phyloP scores from a whole-genome alignment of 2,113 vertebrate species.

The Xenus cinereus region DNA sequence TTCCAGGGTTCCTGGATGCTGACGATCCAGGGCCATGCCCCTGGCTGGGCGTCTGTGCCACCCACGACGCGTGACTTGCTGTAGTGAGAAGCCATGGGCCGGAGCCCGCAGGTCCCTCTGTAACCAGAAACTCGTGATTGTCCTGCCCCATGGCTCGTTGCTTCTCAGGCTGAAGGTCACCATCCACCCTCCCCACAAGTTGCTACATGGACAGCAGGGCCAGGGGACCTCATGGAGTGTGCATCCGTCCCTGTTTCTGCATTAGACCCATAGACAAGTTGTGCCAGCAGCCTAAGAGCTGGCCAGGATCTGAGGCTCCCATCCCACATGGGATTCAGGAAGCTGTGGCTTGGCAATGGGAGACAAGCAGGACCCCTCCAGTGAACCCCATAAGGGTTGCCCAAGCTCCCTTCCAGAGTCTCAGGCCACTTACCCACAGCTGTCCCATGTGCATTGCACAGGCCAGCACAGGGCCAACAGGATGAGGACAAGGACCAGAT shows the following conservation, averaged over 20 bases:
- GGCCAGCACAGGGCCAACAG: no score
- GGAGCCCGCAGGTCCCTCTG: not conserved
- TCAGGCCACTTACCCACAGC: no score
- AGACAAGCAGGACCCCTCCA: no score
- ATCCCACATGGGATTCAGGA: no score
- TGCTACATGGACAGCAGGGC: not conserved
- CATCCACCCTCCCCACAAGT: not conserved
- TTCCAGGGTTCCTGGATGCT: not conserved
- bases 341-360: no score
- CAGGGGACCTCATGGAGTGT: not conserved
- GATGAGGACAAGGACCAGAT: no score
- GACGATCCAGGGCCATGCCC: slow-evolving; percentile 28
- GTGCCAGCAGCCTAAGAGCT: no score
- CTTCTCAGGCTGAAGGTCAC: not conserved
- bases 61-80: not conserved
- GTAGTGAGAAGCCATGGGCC: not conserved
- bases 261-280: not conserved
- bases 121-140: not conserved
- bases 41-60: not conserved
- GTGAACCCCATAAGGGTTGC: no score
- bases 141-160: not conserved
- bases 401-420: no score
- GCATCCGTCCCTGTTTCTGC: not conserved
- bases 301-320: no score
- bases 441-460: no score